A percentile compares a stretch with the other conserved stretches of the same genome.
Conservation (phyloP, 2,888 invertebrate species). For the Sesamia inferens region DNA sequence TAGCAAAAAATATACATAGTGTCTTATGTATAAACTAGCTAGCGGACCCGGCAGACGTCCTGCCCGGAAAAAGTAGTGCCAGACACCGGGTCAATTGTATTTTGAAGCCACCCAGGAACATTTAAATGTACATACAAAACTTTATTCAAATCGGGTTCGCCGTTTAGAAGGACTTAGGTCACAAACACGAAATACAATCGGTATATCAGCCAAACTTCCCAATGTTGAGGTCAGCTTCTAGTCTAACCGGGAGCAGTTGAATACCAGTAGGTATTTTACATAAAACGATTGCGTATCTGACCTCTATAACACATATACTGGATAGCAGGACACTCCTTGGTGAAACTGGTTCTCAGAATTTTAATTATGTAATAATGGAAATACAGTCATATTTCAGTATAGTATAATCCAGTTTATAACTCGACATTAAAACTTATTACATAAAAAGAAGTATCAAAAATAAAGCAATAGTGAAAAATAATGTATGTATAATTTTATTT, state of each 20-base stretch:
- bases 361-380: neutral
- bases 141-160: too few relatives aligned
- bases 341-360: neutral
- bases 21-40: too few relatives aligned
- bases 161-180: too few relatives aligned
- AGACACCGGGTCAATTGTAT: too few relatives aligned
- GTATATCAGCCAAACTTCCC: too few relatives aligned
- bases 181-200: neutral
- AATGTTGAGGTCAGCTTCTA: neutral
- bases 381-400: too few relatives aligned
- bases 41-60: too few relatives aligned
- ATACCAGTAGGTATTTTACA: neutral
- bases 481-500: conserved; percentile 9
- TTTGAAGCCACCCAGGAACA: too few relatives aligned
- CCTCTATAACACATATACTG: neutral
- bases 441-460: conserved; percentile 4
- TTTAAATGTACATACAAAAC: too few relatives aligned
- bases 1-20: too few relatives aligned
- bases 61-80: too few relatives aligned
- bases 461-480: neutral
- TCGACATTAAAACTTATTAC: too few relatives aligned
- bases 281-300: neutral
- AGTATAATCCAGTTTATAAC: neutral
- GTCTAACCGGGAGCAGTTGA: neutral
- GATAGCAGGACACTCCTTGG: neutral